Evolutionary conservation across 2,797 vertebrate species (phyloP), one percentile per base, ranked within the genome.

Genomic region (Hoplostethus mediterraneus): DNA sequence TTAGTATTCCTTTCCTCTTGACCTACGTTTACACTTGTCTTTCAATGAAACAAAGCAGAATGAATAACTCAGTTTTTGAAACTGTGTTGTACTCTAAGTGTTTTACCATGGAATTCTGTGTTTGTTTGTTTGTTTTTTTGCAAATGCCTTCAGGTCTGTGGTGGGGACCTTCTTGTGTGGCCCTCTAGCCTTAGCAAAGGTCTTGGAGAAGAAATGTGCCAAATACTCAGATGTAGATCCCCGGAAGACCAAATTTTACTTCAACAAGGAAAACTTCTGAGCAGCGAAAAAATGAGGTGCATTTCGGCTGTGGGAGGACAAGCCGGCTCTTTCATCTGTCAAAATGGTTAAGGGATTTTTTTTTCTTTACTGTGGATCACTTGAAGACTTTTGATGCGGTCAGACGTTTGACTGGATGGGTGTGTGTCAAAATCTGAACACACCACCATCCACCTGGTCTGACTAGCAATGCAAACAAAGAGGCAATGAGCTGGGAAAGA

Each of bases 251-350:
- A 95, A 95, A 67, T 99, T 98, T 91, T 98, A 97, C 85, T 98
- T 98, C 88, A 98, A 98, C 92, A 97, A 97, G 84, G 97, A 98
- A 80, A 98, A 97, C 68, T 98, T 98, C 72, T 98, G 87, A 97
- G 75, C 0, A 25, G 44, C 1, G 13, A 0, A 30, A 30, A 52
- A 10, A 47, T 42, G 4, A 56, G 1, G 13, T 42, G 49, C 44
- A 5, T 40, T 49, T 59, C 7, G 1, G 8, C 31, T 58, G 57
- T 21, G 44, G 17, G 78, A 66, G 21, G 12, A 72, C 30, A 48
- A 8, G 7, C 4, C 33, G 16, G 5, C 12, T 55, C 30, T 58
- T 31, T 14, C 14, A 54, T 33, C 28, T 28, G 12, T 38, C 38
- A 33, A 28, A 21, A 36, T 36, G 12, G 6, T 48, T 17, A 47